Conservation (phyloP, 1,140 invertebrate species). For the Bradysia coprophila region DNA sequence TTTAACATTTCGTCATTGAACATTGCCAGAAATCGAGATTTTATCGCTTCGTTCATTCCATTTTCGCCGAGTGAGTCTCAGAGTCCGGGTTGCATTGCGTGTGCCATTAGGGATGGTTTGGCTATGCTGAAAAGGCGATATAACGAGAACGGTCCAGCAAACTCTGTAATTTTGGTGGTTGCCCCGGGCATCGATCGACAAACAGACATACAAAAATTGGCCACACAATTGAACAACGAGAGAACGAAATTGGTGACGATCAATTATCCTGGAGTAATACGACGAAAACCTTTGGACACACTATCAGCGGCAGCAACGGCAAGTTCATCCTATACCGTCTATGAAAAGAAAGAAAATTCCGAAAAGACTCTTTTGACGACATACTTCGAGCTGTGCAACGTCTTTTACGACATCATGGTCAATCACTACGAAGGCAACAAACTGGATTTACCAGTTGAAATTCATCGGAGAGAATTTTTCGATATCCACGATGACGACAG, state of each 20-base stretch:
- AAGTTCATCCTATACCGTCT: constrained; percentile 26
- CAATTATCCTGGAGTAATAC: constrained; percentile 25
- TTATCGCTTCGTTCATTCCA: constrained; percentile 28
- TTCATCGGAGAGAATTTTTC: constrained; percentile 3
- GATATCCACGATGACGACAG: neutral
- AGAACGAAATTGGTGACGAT: constrained; percentile 26
- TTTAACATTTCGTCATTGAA: constrained; percentile 9
- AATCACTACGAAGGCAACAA: constrained; percentile 27
- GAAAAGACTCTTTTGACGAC: constrained; percentile 26
- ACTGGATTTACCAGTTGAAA: constrained; percentile 29
- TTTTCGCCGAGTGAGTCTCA: constrained; percentile 26
- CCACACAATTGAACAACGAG: constrained; percentile 16
- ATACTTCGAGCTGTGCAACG: constrained; percentile 31
- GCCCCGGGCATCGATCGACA: constrained; percentile 26
- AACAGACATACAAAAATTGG: constrained; percentile 13
- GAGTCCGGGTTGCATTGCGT: constrained; percentile 25
- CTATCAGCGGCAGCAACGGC: constrained; percentile 24
- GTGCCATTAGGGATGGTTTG: constrained; percentile 28
- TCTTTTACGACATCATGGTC: constrained; percentile 26
- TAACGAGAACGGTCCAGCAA: constrained; percentile 23
- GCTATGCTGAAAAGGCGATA: constrained; percentile 28
- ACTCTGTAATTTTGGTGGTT: constrained; percentile 32
- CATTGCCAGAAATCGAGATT: constrained; percentile 16
- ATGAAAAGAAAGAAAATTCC: constrained; percentile 29
- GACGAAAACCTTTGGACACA: constrained; percentile 21